Conservation (phyloP, 2,888 invertebrate species). For the Nomada ruficornis region DNA sequence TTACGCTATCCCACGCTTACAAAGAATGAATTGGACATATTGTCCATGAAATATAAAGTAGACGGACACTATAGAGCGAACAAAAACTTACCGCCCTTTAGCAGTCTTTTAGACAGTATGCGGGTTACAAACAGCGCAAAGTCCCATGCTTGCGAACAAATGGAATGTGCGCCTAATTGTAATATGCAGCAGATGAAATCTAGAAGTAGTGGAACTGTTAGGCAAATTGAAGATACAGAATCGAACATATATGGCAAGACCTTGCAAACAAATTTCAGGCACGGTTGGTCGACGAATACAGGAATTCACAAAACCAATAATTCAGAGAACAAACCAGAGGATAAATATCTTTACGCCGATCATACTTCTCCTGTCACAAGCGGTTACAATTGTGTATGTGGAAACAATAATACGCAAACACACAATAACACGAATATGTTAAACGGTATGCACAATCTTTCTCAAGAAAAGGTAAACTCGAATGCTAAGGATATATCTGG, state of each 20-base stretch:
- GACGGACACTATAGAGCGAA: constrained; percentile 52
- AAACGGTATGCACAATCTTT: not conserved
- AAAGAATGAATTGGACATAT: constrained; percentile 27
- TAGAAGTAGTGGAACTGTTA: not conserved
- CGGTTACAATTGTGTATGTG: not conserved
- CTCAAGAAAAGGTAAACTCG: not conserved
- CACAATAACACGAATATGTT: not conserved
- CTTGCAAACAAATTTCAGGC: constrained; percentile 6
- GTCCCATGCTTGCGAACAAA: not conserved
- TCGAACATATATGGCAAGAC: not conserved
- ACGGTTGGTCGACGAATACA: not conserved
- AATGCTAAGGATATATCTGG: not conserved
- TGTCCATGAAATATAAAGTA: constrained; percentile 49
- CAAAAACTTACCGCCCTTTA: constrained; percentile 20
- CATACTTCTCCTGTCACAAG: not conserved
- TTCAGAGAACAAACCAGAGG: not conserved
- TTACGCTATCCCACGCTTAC: constrained; percentile 31
- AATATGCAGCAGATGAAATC: not conserved
- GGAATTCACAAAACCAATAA: not conserved
- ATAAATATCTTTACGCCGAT: not conserved
- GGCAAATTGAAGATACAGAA: not conserved
- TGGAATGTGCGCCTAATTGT: too few relatives aligned
- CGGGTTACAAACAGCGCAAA: not conserved
- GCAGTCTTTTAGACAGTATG: not conserved
- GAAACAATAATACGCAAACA: not conserved